Evolutionary conservation across 2,888 invertebrate species (phyloP).

Genomic region (Choristoneura rosaceana): DNA sequence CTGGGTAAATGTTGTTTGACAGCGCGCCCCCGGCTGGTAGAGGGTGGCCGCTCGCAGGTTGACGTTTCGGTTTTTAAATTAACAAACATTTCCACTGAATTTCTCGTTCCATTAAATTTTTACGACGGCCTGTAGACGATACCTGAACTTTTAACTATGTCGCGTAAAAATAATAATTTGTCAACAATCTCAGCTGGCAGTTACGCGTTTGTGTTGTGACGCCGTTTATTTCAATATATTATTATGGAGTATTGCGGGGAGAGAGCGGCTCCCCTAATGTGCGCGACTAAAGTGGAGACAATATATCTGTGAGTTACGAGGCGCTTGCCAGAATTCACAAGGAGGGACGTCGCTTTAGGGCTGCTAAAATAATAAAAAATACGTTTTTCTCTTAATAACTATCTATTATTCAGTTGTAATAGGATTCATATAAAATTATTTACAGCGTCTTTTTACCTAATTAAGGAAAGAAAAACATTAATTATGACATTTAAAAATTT

Average conservation of each 20-base stretch:
- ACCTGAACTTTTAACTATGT: slow-evolving; percentile 19
- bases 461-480: no score
- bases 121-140: slow-evolving; percentile 40
- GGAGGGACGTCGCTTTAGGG: slow-evolving; percentile 61
- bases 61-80: slow-evolving; percentile 70
- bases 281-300: slow-evolving; percentile 70
- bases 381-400: neutral
- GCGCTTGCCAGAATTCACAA: slow-evolving; percentile 71
- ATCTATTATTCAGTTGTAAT: neutral
- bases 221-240: slow-evolving; percentile 72
- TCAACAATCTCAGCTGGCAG: slow-evolving; percentile 51
- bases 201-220: slow-evolving; percentile 64
- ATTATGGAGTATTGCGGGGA: slow-evolving; percentile 67
- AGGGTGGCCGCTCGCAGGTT: slow-evolving; percentile 46
- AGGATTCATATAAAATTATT: neutral
- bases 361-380: slow-evolving; percentile 47
- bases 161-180: slow-evolving; percentile 51
- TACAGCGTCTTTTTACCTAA: neutral
- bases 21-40: slow-evolving; percentile 54
- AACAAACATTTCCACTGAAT: slow-evolving; percentile 55
- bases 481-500: no score
- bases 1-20: slow-evolving; percentile 80
- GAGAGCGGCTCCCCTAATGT: slow-evolving; percentile 65
- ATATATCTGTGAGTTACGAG: slow-evolving; percentile 73
- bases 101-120: slow-evolving; percentile 53